Evolutionary conservation across 2,797 vertebrate genomes (phyloP).

Genomic region (Allobates femoralis): DNA sequence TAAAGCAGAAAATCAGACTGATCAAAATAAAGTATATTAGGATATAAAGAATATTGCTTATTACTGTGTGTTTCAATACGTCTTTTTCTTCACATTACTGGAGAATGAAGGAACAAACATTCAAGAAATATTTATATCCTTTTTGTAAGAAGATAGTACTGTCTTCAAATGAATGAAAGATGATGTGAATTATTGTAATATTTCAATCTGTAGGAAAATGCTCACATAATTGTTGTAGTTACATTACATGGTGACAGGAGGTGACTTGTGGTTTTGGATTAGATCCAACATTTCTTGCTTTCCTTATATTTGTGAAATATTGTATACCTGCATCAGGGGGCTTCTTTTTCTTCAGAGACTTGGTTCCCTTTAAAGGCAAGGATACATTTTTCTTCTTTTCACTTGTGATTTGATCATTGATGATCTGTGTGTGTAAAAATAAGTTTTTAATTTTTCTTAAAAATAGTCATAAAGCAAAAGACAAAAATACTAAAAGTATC

Average conservation of each 20-base stretch:
- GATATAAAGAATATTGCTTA: no score
- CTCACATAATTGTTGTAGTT: background rate
- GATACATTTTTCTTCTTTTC: conserved; percentile 79
- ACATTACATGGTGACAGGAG: background rate
- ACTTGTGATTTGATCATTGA: conserved; percentile 76
- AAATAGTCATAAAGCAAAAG: background rate
- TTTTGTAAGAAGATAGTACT: background rate
- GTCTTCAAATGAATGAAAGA: background rate
- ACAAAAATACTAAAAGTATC: background rate
- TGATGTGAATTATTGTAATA: background rate
- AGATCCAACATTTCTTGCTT: background rate
- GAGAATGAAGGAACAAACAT: no score
- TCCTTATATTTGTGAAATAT: background rate
- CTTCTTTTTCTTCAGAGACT: conserved; percentile 77
- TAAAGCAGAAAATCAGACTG: no score
- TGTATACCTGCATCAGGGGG: conserved; percentile 80
- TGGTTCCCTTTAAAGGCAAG: conserved; percentile 73
- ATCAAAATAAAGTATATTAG: no score
- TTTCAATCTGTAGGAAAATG: background rate
- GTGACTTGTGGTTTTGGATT: background rate
- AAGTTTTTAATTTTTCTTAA: background rate
- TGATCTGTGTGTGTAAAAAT: conserved; percentile 64
- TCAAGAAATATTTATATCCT: background rate
- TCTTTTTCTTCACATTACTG: no score
- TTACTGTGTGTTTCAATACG: no score